Evolutionary conservation across 2,888 invertebrate species (phyloP), one percentile per base, ranked within the genome.

Genomic region (Diaprepes abbreviatus): DNA sequence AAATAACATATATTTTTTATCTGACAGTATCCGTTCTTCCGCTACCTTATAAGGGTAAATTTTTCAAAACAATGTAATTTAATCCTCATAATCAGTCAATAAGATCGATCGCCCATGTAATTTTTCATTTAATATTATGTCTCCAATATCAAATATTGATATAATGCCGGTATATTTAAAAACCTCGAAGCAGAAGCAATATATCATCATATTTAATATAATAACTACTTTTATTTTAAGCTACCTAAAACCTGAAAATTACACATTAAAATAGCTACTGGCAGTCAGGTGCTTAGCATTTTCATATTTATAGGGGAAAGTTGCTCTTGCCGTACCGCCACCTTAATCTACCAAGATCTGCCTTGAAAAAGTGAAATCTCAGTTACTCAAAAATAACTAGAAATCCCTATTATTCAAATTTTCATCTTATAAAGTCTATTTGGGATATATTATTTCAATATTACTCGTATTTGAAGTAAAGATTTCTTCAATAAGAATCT

Each of bases 231-330:
- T 43, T 9, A 19, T 43, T 19, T 43, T 9, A 19, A 43, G 40
- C 40, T 43, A 43, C 40, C 40, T 43, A 10, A 43, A 19, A 43
- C 40, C 40, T 43, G 19, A 16, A 38, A 38, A 38, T 38, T 38
- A 16, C 38, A 14, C 14, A 38, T 16, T 38, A 16, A 16, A 38
- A 38, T 38, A 38, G 16, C 38, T 38, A 38, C 38, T n/a, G 16
- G 38, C 35, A 35, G 5, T 38, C 16, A 38, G 38, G 38, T 38
- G 38, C 14, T n/a, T 35, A 1, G 10, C n/a, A n/a, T n/a, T n/a
- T n/a, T n/a, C n/a, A n/a, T n/a, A n/a, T n/a, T n/a, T n/a, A n/a
- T n/a, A n/a, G n/a, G n/a, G n/a, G n/a, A n/a, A n/a, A n/a, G n/a
- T n/a, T n/a, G n/a, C n/a, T n/a, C n/a, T n/a, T n/a, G n/a, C n/a